Conservation (phyloP, 2,113 vertebrate genomes). For the Chunga burmeisteri region DNA sequence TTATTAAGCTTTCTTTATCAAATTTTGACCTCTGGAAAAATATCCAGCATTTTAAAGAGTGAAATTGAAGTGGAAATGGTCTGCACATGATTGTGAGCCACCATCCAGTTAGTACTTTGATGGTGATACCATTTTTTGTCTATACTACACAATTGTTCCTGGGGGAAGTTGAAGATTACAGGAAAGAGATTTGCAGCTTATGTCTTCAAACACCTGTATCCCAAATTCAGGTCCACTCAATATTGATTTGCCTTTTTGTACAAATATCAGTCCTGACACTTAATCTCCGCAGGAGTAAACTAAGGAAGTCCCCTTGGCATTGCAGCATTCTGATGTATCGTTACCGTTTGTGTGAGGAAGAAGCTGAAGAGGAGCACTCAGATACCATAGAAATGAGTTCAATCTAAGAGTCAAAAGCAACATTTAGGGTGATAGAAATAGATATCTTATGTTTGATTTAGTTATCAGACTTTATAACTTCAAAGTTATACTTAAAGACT, state of each 20-base stretch:
- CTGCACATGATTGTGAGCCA: not conserved
- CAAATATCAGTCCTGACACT: not conserved
- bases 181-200: not conserved
- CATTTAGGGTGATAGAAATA: not conserved
- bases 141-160: not conserved
- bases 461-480: not conserved
- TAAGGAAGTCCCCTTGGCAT: fast-evolving
- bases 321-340: not conserved
- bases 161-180: not conserved
- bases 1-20: not conserved
- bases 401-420: not conserved
- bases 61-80: not conserved
- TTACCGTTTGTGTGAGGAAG: not conserved
- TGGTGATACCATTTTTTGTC: not conserved
- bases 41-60: not conserved
- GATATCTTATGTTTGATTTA: not conserved
- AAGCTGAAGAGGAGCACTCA: not conserved
- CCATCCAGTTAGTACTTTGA: not conserved
- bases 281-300: not conserved
- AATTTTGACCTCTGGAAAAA: not conserved
- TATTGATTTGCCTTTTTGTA: not conserved
- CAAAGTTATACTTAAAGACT: not conserved
- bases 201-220: not conserved
- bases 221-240: not conserved
- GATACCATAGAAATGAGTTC: not conserved